Conservation (phyloP, 2,113 vertebrate species). For the Pantherophis guttatus region DNA sequence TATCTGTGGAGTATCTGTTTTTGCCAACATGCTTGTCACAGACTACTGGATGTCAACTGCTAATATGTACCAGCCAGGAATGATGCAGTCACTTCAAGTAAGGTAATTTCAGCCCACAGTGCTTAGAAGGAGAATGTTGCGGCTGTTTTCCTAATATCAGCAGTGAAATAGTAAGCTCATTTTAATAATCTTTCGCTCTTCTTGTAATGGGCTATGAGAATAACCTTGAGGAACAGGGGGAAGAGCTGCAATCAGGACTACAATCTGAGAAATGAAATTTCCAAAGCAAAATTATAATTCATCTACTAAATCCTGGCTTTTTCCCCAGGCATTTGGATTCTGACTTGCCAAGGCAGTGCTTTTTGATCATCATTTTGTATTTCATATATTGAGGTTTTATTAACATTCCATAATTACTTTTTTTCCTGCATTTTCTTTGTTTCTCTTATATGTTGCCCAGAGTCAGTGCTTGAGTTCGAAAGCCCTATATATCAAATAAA, state of each 20-base stretch:
- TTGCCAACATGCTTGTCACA: slow-evolving; percentile 89
- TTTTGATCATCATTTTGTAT: background rate
- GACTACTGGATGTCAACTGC: slow-evolving; percentile 83
- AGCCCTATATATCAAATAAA: background rate
- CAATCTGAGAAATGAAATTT: background rate
- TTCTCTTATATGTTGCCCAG: background rate
- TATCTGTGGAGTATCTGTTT: slow-evolving; percentile 86
- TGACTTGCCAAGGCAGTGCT: background rate
- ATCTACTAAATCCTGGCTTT: background rate
- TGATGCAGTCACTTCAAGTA: slow-evolving; percentile 71
- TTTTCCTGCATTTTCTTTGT: background rate
- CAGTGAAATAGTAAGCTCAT: background rate
- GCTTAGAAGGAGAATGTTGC: background rate
- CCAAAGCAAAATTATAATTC: background rate
- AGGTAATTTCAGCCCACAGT: slow-evolving; percentile 54
- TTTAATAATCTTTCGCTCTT: background rate
- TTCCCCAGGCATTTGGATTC: background rate
- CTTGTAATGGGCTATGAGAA: background rate
- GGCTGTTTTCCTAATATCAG: background rate
- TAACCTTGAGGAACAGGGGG: background rate
- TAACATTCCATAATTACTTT: background rate
- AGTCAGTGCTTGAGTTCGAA: background rate
- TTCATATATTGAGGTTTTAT: background rate
- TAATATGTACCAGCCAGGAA: slow-evolving; percentile 68
- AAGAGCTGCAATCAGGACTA: background rate